These are phyloP conservation scores for Epirrhoe alternata DNA, from an alignment of 2,888 invertebrate species.

Conservation along the genomic window DNA sequence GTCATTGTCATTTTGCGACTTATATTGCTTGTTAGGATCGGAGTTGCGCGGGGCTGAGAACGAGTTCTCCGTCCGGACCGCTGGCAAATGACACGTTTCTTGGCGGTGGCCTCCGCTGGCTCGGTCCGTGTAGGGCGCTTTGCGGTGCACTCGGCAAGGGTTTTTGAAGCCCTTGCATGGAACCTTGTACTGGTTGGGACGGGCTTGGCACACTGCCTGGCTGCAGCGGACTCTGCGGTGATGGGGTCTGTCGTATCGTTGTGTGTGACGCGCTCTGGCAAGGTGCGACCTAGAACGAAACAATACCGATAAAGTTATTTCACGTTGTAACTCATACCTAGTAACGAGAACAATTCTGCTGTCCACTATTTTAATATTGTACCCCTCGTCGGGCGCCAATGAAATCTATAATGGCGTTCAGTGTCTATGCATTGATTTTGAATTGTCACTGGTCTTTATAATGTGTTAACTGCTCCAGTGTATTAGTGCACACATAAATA, in stretches of 20 bases:
- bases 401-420: neutral
- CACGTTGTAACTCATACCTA: neutral
- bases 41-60: slow-evolving; percentile 87
- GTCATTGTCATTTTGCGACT: slow-evolving; percentile 67
- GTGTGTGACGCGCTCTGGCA: slow-evolving; percentile 50
- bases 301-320: neutral
- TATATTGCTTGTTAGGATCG: slow-evolving; percentile 83
- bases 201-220: slow-evolving; percentile 46
- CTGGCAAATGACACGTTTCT: slow-evolving; percentile 83
- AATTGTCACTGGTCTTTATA: too few species aligned
- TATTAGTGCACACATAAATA: neutral
- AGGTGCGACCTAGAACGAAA: slow-evolving; percentile 42
- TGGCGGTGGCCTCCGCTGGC: slow-evolving; percentile 64
- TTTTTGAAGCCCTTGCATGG: slow-evolving; percentile 46
- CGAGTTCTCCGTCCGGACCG: slow-evolving; percentile 83
- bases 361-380: too few species aligned
- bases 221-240: slow-evolving; percentile 55
- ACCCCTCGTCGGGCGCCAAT: too few species aligned
- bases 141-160: slow-evolving; percentile 46
- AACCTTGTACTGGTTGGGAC: slow-evolving; percentile 34
- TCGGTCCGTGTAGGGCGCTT: slow-evolving; percentile 37
- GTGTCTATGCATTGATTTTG: neutral
- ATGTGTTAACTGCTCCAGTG: neutral
- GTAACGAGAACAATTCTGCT: neutral
- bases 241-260: slow-evolving; percentile 51